Evolutionary conservation across 64 coral and sea anemone species (phyloP).

Genomic region (Montipora capricornis): DNA sequence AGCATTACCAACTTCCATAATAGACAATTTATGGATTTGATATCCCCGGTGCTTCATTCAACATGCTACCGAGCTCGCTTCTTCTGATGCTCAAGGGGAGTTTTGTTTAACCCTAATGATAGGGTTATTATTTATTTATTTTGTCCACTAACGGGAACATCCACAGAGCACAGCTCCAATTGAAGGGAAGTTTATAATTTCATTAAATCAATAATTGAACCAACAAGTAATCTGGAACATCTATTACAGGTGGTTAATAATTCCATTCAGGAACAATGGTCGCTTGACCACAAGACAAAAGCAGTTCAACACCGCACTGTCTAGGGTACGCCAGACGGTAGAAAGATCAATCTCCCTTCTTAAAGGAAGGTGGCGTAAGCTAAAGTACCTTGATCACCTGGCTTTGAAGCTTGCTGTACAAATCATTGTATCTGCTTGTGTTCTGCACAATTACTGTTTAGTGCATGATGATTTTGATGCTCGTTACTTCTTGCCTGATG

Average conservation of each 20-base stretch:
- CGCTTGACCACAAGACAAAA: conserved; percentile 18
- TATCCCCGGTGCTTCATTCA: no score
- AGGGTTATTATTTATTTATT: no score
- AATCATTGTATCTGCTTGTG: conserved; percentile 66
- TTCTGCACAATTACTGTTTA: conserved; percentile 73
- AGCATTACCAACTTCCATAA: no score
- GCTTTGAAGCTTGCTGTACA: conserved; percentile 51
- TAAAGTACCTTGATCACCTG: conserved; percentile 42
- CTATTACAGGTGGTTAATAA: conserved; percentile 64
- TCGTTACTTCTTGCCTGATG: conserved; percentile 44
- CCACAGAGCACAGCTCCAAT: no score
- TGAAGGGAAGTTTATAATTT: no score
- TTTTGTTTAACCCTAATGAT: no score
- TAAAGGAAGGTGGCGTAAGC: conserved; percentile 72
- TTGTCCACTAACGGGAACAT: no score
- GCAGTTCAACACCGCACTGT: conserved; percentile 41
- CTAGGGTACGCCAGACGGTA: neutral
- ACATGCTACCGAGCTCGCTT: no score
- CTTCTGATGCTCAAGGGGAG: no score
- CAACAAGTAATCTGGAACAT: no score
- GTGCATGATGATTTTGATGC: conserved; percentile 72
- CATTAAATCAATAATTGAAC: no score
- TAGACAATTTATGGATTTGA: no score
- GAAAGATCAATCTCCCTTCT: conserved; percentile 66
- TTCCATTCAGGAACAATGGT: conserved; percentile 69